phyloP scores from a whole-genome alignment of 2,113 vertebrate species.

The Phasianus colchicus region DNA sequence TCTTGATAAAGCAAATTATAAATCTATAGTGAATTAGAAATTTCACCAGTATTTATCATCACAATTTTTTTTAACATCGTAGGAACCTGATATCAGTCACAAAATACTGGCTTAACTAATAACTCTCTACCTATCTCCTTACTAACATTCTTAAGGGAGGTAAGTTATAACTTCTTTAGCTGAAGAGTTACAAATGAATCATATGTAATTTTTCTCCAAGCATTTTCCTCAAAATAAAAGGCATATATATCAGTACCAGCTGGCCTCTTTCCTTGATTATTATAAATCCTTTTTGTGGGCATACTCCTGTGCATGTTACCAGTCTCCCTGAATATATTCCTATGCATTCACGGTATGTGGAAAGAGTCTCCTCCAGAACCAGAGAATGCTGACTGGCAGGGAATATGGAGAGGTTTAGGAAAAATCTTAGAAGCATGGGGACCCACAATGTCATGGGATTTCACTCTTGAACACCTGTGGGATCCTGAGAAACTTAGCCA shows the following conservation, averaged over 20 bases:
- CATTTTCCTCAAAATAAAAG: not conserved
- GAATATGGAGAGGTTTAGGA: no score
- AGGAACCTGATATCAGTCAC: not conserved
- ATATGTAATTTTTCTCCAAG: not conserved
- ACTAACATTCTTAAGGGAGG: not conserved
- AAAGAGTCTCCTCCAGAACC: no score
- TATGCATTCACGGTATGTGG: no score
- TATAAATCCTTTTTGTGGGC: not conserved
- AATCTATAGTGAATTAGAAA: not conserved
- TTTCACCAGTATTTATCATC: not conserved
- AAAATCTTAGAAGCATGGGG: no score
- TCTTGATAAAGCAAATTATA: not conserved
- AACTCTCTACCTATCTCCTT: not conserved
- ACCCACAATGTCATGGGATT: no score
- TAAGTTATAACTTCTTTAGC: not conserved
- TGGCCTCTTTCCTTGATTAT: not conserved
- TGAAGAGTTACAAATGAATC: not conserved
- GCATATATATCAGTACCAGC: not conserved
- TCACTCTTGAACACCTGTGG: no score
- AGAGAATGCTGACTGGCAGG: no score
- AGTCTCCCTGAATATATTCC: no score
- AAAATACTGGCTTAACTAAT: not conserved
- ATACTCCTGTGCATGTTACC: no score
- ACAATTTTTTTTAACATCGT: not conserved
- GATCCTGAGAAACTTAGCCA: no score